Evolutionary conservation across 2,888 invertebrate genomes (phyloP).

Genomic region (Cremastobaeus sp.): DNA sequence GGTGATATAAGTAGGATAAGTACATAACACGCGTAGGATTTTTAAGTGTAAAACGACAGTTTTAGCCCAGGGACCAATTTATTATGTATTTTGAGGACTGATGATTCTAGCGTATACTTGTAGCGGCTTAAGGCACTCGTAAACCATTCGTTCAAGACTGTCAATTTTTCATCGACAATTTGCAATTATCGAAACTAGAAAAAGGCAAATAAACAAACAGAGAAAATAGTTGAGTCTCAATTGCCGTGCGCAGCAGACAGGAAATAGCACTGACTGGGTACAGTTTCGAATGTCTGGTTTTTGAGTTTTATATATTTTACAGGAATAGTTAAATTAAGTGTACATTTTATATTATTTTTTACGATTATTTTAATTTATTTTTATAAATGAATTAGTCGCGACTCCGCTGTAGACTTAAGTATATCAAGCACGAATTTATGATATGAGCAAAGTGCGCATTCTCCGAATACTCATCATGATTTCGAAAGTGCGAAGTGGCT

Average conservation of each 20-base stretch:
- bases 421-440: slow-evolving; percentile 47
- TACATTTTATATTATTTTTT: slow-evolving; percentile 73
- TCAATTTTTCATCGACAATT: background rate
- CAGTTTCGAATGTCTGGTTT: slow-evolving; percentile 41
- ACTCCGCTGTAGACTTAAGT: slow-evolving; percentile 60
- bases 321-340: slow-evolving; percentile 63
- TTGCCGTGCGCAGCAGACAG: background rate
- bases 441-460: slow-evolving; percentile 37
- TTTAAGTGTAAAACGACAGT: slow-evolving; percentile 57
- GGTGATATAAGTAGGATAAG: slow-evolving; percentile 61
- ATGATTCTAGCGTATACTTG: slow-evolving; percentile 76
- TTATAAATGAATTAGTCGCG: slow-evolving; percentile 68
- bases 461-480: slow-evolving; percentile 69
- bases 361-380: slow-evolving; percentile 74
- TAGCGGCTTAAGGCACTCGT: slow-evolving; percentile 67
- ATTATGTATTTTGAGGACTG: slow-evolving; percentile 72
- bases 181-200: background rate
- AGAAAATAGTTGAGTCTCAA: background rate
- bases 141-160: slow-evolving; percentile 64
- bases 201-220: background rate
- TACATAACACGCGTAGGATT: slow-evolving; percentile 60
- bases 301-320: slow-evolving; percentile 35
- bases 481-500: slow-evolving; percentile 65
- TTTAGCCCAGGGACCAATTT: slow-evolving; percentile 75
- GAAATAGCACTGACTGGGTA: background rate